Evolutionary conservation across 64 coral and sea anemone species (phyloP), one percentile per base, ranked within the genome.

Genomic region (Orbicella faveolata): DNA sequence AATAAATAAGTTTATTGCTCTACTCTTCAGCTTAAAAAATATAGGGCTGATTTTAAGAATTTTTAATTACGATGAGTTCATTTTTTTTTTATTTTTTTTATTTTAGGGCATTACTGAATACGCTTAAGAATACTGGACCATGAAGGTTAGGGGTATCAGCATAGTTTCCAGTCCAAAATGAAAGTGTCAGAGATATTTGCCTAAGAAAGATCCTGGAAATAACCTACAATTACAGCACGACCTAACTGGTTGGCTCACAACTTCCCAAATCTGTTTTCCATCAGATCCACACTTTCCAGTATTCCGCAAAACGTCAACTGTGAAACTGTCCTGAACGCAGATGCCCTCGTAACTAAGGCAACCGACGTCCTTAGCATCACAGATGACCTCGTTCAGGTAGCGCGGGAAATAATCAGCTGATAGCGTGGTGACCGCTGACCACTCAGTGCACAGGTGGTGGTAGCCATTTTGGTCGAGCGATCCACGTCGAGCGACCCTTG

Each of bases 301-400:
- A 15, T 37, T 65, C 37, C 25, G 21, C n/a, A 89, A 77, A 12
- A 89, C 36, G 11, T 89, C 76, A 5, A 89, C 36, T 1, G 9
- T 26, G 18, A 89, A 37, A 7, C 6, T 52, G 6, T 21, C 75
- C 9, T 89, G 88, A 17, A 61, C 23, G 25, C 87, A 88, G 53
- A 34, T 30, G n/a, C 87, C 87, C 33, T 74, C 8, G 44, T 57
- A 34, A 16, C 16, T 21, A 12, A 69, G 75, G 12, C 87, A 88
- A 5, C n/a, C 6, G 17, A 2, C 0, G 13, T 80, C 57, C 1
- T 44, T 54, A 5, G 1, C 19, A 55, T 75, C 52, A 35, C 87
- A 88, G 30, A 57, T 80, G 0, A 89, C 61, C 11, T 89, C 88
- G 23, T 89, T 89, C 17, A 89, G 9, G 19, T 80, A 65, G 1